Evolutionary conservation across 2,797 vertebrate species (phyloP), one percentile per base, ranked within the genome.

Genomic region (Spheniscus humboldti): DNA sequence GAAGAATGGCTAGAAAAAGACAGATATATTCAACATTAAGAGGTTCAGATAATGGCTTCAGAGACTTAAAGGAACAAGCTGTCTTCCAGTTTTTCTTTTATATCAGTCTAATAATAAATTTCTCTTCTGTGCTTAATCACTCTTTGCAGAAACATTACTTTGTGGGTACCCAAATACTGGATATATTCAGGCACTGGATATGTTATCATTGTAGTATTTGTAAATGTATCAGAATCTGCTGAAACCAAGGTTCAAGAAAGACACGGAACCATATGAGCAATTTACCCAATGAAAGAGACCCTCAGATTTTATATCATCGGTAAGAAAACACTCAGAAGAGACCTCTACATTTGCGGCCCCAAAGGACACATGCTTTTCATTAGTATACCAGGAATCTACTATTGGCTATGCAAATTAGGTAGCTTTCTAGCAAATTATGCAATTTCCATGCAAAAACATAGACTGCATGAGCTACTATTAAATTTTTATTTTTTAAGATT

Each of bases 231-330:
- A 63, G 52, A 83, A 74, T 41, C 18, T 76, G 63, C 52, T 55
- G 22, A 59, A 88, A 56, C 9, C 56, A 59, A n/a, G 7, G 13
- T 47, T 66, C 33, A 48, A 68, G 13, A 45, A 75, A 91, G n/a
- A 53, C 7, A 48, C 0, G 2, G 19, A 95, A 56, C 9, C 6
- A 17, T 10, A 48, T 0, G 1, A 66, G 8, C 30, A 62, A 87
- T 33, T 62, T 20, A 76, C 6, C n/a, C 22, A 37, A 10, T 22
- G 4, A 35, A 48, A 91, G 47, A 92, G 27, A 64, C 10, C 2
- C 3, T 15, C 59, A 33, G 4, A n/a, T 64, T 92, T 86, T 59
- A 28, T 48, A 60, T 4, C 80, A 6, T 11, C 85, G 16, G 6
- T 73, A 79, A 62, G n/a, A 68, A 76, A 94, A 89, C 27, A 50